phyloP scores from a whole-genome alignment of 1,140 invertebrate species.

The Periplaneta americana region DNA sequence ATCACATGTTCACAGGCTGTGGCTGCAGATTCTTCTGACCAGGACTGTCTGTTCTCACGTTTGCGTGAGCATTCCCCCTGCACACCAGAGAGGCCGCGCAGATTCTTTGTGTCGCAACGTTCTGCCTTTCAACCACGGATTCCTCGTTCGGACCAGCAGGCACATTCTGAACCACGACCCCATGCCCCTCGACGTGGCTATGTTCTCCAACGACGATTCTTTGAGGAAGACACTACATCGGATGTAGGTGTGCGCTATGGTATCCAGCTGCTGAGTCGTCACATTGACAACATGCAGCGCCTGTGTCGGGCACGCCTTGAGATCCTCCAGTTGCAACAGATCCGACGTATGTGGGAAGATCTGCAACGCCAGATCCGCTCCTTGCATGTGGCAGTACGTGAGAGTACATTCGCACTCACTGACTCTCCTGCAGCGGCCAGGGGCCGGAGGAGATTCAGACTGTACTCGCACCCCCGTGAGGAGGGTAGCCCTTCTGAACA shows the following conservation, averaged over 20 bases:
- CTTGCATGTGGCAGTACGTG: conserved; percentile 41
- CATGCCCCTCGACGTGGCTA: neutral
- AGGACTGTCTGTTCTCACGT: neutral
- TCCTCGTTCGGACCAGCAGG: neutral
- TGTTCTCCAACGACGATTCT: neutral
- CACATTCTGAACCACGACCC: neutral
- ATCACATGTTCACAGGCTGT: too few species aligned
- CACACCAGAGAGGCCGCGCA: conserved; percentile 2
- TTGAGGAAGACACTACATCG: neutral
- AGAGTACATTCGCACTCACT: conserved; percentile 15
- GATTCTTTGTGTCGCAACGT: conserved; percentile 35
- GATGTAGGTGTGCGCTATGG: conserved; percentile 28
- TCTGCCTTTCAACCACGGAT: conserved; percentile 37
- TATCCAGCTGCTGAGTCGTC: conserved; percentile 35
- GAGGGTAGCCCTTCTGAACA: neutral
- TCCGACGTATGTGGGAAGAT: conserved; percentile 57
- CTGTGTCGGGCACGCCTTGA: conserved; percentile 35
- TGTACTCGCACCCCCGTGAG: neutral
- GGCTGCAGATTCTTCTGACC: neutral
- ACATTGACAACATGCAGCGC: conserved; percentile 40
- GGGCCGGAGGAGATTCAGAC: neutral
- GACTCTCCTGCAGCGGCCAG: neutral
- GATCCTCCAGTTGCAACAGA: conserved; percentile 45
- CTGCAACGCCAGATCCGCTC: conserved; percentile 50
- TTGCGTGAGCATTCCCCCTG: neutral